phyloP scores from a whole-genome alignment of 1,140 invertebrate genomes.

The Drosophila bifasciata region DNA sequence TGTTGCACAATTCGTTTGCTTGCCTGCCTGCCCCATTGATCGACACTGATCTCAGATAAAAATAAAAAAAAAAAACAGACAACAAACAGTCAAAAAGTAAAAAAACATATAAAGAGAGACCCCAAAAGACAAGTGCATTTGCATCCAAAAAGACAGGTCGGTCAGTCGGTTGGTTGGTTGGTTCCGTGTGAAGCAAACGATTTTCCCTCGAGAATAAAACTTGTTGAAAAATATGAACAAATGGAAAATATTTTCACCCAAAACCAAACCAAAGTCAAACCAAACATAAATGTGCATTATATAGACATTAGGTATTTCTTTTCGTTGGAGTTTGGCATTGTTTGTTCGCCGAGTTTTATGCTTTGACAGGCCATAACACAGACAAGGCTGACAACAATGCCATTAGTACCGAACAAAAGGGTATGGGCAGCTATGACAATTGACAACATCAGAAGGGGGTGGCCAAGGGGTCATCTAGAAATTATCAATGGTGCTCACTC shows the following conservation, averaged over 20 bases:
- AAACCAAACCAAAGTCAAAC: background rate
- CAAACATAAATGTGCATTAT: conserved; percentile 66
- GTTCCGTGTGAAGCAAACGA: conserved; percentile 64
- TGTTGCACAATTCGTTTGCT: conserved; percentile 76
- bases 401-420: conserved; percentile 71
- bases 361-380: conserved; percentile 70
- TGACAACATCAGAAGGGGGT: conserved; percentile 43
- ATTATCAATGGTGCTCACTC: conserved; percentile 51
- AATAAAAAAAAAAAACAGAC: conserved; percentile 18
- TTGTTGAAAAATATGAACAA: conserved; percentile 79
- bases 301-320: conserved; percentile 50
- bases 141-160: conserved; percentile 44
- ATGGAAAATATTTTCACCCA: conserved; percentile 63
- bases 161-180: conserved; percentile 17
- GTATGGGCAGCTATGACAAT: conserved; percentile 54
- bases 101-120: conserved; percentile 39
- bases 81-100: conserved; percentile 54
- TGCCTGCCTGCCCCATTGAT: conserved; percentile 50
- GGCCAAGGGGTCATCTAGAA: conserved; percentile 31
- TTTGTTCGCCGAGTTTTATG: conserved; percentile 59
- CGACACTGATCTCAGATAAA: conserved; percentile 80
- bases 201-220: conserved; percentile 50
- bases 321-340: conserved; percentile 49
- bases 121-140: conserved; percentile 75
- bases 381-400: conserved; percentile 72